A percentile compares a stretch with the other conserved stretches of the same genome.
These are phyloP conservation scores for Myripristis jacobus DNA, from an alignment of 2,797 vertebrate species.

Conservation along the genomic window DNA sequence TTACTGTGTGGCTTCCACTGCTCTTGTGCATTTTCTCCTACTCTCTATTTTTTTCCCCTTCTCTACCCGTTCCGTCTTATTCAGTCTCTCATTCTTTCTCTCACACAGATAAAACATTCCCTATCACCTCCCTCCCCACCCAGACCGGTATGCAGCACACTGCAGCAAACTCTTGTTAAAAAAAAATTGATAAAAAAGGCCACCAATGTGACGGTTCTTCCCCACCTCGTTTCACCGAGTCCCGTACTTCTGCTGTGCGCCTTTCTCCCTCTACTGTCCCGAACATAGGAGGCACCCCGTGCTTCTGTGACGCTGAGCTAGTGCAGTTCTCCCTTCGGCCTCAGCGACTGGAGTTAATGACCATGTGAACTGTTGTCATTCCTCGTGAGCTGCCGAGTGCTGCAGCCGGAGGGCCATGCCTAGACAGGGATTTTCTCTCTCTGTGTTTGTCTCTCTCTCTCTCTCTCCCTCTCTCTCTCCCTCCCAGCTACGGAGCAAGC, in stretches of 20 bases:
- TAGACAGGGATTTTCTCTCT: slow-evolving; percentile 89
- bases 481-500: slow-evolving; percentile 83
- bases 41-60: slow-evolving; percentile 30
- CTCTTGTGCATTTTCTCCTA: slow-evolving; percentile 51
- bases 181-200: slow-evolving; percentile 31
- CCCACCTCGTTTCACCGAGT: slow-evolving; percentile 72
- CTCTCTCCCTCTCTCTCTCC: slow-evolving; percentile 29
- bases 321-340: slow-evolving; percentile 75
- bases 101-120: slow-evolving; percentile 69
- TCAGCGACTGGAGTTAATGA: slow-evolving; percentile 80
- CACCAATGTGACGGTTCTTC: slow-evolving; percentile 50
- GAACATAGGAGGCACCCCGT: slow-evolving; percentile 53
- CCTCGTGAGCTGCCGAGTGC: slow-evolving; percentile 72
- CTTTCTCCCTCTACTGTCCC: slow-evolving; percentile 60
- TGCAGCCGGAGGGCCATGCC: slow-evolving; percentile 85
- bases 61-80: slow-evolving; percentile 12
- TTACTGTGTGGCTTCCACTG: slow-evolving; percentile 48
- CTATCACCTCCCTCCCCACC: slow-evolving; percentile 67
- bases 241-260: slow-evolving; percentile 48
- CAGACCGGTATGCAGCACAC: slow-evolving; percentile 77
- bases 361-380: slow-evolving; percentile 82
- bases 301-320: slow-evolving; percentile 68
- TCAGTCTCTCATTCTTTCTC: slow-evolving; percentile 42
- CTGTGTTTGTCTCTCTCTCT: slow-evolving; percentile 56
- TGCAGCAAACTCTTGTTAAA: slow-evolving; percentile 78